These are phyloP conservation scores for Palythoa grandis DNA, from an alignment of 92 coral and sea anemone species.

Conservation along the genomic window DNA sequence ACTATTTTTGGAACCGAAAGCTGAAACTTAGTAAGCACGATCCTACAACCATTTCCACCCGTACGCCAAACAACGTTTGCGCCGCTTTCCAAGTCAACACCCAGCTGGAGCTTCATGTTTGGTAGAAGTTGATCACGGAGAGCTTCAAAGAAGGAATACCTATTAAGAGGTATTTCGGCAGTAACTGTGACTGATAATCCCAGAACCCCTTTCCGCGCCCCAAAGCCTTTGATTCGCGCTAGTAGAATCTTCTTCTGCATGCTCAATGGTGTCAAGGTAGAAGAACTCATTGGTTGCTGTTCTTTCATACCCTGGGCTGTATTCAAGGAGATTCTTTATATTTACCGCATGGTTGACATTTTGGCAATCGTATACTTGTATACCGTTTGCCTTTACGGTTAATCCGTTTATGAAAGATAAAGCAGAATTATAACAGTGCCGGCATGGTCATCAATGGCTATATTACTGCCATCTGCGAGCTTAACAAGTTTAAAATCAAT, in stretches of 20 bases:
- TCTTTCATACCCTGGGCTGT: neutral
- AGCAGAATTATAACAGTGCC: neutral
- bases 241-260: neutral
- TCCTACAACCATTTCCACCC: neutral
- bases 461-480: neutral
- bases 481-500: neutral
- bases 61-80: neutral
- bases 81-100: neutral
- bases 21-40: neutral
- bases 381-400: neutral
- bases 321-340: neutral
- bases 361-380: neutral
- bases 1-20: neutral
- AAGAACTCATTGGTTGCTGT: neutral
- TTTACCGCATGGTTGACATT: neutral
- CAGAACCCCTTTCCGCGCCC: neutral
- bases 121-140: neutral
- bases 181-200: neutral
- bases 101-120: neutral
- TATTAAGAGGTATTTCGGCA: too few relatives aligned
- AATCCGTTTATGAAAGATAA: neutral
- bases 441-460: neutral
- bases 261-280: neutral
- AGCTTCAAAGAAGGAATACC: neutral
- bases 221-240: neutral